phyloP scores from a whole-genome alignment of 2,888 invertebrate species.

The Anticlea derivata region DNA sequence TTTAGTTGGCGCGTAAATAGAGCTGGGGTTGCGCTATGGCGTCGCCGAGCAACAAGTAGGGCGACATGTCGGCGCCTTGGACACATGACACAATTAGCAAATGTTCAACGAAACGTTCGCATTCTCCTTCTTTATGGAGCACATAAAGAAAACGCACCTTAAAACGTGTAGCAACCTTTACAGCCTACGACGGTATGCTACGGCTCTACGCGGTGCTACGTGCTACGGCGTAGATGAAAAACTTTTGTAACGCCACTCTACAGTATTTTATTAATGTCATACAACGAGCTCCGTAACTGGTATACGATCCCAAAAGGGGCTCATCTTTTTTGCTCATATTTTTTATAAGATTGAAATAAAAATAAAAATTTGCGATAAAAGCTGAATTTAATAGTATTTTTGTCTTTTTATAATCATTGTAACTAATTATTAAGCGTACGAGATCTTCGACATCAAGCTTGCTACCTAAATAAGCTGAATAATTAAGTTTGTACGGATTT shows the following conservation, averaged over 20 bases:
- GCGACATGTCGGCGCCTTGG: constrained; percentile 67
- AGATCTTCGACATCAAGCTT: no score
- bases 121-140: constrained; percentile 31
- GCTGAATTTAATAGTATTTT: no score
- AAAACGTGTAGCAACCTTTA: constrained; percentile 25
- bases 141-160: constrained; percentile 31
- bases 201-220: constrained; percentile 50
- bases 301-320: no score
- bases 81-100: constrained; percentile 41
- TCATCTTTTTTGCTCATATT: no score
- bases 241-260: background rate
- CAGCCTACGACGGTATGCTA: constrained; percentile 14
- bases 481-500: no score
- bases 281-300: no score
- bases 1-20: constrained; percentile 61
- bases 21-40: constrained; percentile 43
- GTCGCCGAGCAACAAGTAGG: constrained; percentile 70
- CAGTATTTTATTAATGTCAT: background rate
- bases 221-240: constrained; percentile 31
- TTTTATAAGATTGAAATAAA: no score
- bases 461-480: no score
- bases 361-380: no score
- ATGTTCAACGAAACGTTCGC: constrained; percentile 28
- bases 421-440: no score
- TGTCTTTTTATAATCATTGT: no score